Evolutionary conservation across 2,888 invertebrate species (phyloP).

Genomic region (Adela reaumurella): DNA sequence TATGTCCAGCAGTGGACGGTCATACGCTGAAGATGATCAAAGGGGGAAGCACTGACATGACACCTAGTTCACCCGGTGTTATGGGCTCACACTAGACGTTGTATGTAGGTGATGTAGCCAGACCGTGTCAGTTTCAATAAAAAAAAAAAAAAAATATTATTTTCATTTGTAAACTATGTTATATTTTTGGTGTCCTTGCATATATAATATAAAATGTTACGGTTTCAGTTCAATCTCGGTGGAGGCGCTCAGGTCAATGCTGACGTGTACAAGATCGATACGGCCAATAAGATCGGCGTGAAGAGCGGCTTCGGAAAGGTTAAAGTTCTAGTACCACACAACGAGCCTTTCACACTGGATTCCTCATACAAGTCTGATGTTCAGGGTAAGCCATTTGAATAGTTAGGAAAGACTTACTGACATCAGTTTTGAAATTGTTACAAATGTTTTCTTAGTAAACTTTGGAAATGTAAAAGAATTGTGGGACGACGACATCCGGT

Average conservation of each 20-base stretch:
- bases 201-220: too few species aligned
- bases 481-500: background rate
- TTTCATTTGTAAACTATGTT: too few species aligned
- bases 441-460: too few species aligned
- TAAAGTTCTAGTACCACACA: constrained; percentile 38
- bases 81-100: too few species aligned
- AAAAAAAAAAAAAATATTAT: too few species aligned
- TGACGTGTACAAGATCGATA: constrained; percentile 45
- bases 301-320: constrained; percentile 33
- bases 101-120: too few species aligned
- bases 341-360: constrained; percentile 41
- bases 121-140: too few species aligned
- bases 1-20: too few species aligned
- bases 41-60: too few species aligned
- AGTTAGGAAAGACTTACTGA: background rate
- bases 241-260: constrained; percentile 50
- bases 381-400: constrained; percentile 19
- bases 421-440: background rate
- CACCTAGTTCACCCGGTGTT: too few species aligned
- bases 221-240: constrained; percentile 26
- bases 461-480: background rate
- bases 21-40: too few species aligned
- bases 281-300: constrained; percentile 27
- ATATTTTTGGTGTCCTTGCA: too few species aligned
- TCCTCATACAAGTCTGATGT: constrained; percentile 37